These are phyloP conservation scores for Escarpia spicata DNA, from an alignment of 2,888 invertebrate genomes.

Conservation along the genomic window DNA sequence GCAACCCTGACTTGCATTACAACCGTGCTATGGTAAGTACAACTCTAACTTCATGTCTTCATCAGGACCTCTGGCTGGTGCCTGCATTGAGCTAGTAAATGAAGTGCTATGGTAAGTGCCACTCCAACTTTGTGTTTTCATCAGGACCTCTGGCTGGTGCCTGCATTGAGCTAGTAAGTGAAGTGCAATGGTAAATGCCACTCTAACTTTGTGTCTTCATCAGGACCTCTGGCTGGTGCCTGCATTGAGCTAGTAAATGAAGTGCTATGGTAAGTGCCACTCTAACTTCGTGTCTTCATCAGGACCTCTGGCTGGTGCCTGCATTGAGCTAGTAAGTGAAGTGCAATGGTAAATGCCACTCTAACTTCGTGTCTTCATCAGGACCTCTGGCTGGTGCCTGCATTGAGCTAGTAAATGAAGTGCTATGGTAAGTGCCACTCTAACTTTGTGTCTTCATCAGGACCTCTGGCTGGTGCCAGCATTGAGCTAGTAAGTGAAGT, in stretches of 20 bases:
- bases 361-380: neutral
- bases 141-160: no score
- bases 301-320: no score
- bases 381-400: no score
- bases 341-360: conserved; percentile 76
- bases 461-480: no score
- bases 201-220: neutral
- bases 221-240: no score
- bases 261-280: conserved; percentile 76
- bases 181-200: conserved; percentile 76
- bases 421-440: conserved; percentile 75
- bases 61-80: no score
- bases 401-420: conserved; percentile 50
- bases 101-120: conserved; percentile 76
- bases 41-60: neutral
- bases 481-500: conserved; percentile 54
- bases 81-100: no score
- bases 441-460: neutral
- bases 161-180: no score
- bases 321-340: no score
- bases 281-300: neutral
- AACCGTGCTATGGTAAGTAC: conserved; percentile 82
- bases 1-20: conserved; percentile 83
- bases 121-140: neutral
- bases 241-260: no score